Percentiles rank a stretch among this genome's conserved stretches.
phyloP scores from a whole-genome alignment of 2,797 vertebrate species.

The Falco naumanni region DNA sequence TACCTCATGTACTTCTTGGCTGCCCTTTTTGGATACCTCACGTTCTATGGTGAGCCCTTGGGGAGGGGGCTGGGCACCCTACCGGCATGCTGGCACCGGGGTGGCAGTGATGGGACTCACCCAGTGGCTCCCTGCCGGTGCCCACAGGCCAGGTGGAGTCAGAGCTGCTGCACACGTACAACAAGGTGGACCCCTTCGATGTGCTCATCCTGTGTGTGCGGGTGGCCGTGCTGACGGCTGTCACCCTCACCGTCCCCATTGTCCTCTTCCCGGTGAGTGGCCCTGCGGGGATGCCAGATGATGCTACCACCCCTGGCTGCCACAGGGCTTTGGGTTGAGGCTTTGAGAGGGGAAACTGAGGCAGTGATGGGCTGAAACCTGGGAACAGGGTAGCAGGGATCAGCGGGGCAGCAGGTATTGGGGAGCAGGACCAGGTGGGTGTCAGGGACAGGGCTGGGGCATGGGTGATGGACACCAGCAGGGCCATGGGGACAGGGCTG shows the following conservation, averaged over 20 bases:
- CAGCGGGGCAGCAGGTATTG: fast-evolving
- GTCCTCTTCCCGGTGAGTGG: slow-evolving; percentile 94
- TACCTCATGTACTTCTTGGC: slow-evolving; percentile 98
- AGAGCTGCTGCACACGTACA: slow-evolving; percentile 96
- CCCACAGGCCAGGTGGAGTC: slow-evolving; percentile 88
- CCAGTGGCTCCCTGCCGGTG: neutral
- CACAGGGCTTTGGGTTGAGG: neutral
- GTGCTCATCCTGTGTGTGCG: slow-evolving; percentile 94
- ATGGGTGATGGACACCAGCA: neutral
- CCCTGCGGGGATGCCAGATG: neutral
- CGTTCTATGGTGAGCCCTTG: slow-evolving; percentile 88
- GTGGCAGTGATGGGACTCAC: neutral
- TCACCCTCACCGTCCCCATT: slow-evolving; percentile 95
- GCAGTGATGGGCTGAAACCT: neutral
- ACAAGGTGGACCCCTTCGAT: slow-evolving; percentile 90
- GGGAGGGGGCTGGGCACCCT: neutral
- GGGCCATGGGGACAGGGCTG: neutral
- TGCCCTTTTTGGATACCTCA: slow-evolving; percentile 97
- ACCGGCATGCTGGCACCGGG: fast-evolving
- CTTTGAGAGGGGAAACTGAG: neutral
- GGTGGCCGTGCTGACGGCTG: slow-evolving; percentile 93
- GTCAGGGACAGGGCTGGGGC: neutral
- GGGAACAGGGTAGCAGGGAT: neutral
- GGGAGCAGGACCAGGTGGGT: neutral
- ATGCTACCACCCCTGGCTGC: neutral